Evolutionary conservation across 2,113 vertebrate species (phyloP).

Genomic region (Heptranchias perlo): DNA sequence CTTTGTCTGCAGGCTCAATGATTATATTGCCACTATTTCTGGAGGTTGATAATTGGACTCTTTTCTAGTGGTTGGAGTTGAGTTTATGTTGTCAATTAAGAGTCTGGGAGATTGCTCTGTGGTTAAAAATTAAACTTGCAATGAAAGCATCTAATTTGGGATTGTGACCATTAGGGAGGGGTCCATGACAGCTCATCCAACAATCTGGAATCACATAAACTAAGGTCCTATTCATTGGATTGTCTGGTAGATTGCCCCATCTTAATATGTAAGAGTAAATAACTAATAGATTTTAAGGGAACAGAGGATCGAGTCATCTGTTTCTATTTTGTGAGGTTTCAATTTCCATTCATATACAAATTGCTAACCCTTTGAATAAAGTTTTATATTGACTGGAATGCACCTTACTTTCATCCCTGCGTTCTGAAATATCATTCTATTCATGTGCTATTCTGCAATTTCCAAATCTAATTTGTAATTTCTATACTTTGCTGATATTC

Average conservation of each 20-base stretch:
- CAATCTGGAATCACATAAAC: not conserved
- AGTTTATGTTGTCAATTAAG: not conserved
- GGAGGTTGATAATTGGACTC: not conserved
- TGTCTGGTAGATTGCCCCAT: not conserved
- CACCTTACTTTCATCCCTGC: not conserved
- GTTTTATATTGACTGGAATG: not conserved
- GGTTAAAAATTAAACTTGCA: not conserved
- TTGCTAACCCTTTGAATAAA: not conserved
- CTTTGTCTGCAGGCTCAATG: not conserved
- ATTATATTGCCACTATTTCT: not conserved
- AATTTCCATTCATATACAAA: not conserved
- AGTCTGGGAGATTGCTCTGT: not conserved
- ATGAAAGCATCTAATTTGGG: constrained; percentile 25
- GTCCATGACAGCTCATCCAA: not conserved
- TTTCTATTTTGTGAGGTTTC: not conserved
- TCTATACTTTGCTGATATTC: not conserved
- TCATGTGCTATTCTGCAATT: too few relatives aligned
- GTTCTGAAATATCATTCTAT: not conserved
- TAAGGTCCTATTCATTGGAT: not conserved
- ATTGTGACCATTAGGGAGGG: not conserved
- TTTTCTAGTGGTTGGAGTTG: constrained; percentile 5
- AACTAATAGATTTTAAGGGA: not conserved
- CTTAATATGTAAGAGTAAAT: not conserved
- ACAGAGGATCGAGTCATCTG: not conserved
- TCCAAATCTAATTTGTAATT: not conserved